phyloP scores from a whole-genome alignment of 2,113 vertebrate species.

The Pavo muticus region DNA sequence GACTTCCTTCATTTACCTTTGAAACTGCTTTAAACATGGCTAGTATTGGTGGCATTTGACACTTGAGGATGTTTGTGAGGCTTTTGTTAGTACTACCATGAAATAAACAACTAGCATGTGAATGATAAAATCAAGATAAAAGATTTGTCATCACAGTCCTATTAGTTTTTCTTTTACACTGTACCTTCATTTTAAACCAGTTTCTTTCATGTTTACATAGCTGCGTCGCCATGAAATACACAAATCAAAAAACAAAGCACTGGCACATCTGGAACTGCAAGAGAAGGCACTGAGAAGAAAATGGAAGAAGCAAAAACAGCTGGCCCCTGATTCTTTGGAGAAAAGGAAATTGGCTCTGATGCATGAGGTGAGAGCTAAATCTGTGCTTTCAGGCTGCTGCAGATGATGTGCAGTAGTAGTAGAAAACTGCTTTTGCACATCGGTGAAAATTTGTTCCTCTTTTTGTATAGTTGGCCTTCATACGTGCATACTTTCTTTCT shows the following conservation, averaged over 20 bases:
- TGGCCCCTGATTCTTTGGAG: slow-evolving; percentile 78
- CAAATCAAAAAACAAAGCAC: slow-evolving; percentile 88
- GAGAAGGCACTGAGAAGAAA: slow-evolving; percentile 81
- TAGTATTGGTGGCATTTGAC: neutral
- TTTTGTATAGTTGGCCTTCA: neutral
- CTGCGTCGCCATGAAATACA: slow-evolving; percentile 88
- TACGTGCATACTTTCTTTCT: accelerated
- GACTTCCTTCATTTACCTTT: neutral
- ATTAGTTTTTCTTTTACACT: neutral
- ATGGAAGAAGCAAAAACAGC: slow-evolving; percentile 73
- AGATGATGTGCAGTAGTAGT: neutral
- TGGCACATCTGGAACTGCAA: slow-evolving; percentile 89
- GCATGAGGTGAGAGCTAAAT: slow-evolving; percentile 82
- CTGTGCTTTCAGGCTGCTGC: neutral
- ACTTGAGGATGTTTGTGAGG: neutral
- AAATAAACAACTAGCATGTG: neutral
- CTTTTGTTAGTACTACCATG: neutral
- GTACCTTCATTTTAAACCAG: neutral
- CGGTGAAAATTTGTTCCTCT: neutral
- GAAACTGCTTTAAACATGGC: neutral
- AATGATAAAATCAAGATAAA: neutral
- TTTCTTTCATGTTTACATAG: slow-evolving; percentile 55
- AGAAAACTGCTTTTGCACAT: neutral
- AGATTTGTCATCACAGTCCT: neutral
- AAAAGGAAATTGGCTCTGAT: slow-evolving; percentile 83